Evolutionary conservation across 2,888 invertebrate species (phyloP).

Genomic region (Leptinotarsa haldemani): DNA sequence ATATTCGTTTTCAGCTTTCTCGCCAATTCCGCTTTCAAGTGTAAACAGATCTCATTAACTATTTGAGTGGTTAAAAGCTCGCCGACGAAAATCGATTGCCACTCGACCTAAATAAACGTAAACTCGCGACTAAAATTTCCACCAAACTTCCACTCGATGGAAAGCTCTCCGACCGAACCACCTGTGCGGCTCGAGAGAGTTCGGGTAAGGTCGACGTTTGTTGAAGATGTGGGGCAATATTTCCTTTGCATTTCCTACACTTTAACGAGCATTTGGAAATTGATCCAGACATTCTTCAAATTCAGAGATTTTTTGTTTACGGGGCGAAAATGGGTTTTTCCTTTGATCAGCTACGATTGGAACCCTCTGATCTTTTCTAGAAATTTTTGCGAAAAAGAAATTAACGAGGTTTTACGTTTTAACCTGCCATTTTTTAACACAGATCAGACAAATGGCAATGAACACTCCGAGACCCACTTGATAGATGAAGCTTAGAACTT

Average conservation of each 20-base stretch:
- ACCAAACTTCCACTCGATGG: slow-evolving; percentile 50
- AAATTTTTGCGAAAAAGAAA: too few species aligned
- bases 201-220: slow-evolving; percentile 14
- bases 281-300: too few species aligned
- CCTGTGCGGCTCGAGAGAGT: slow-evolving; percentile 23
- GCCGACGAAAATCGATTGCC: slow-evolving; percentile 37
- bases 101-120: slow-evolving; percentile 38
- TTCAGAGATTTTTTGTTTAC: too few species aligned
- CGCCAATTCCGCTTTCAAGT: slow-evolving; percentile 36
- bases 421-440: too few species aligned
- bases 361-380: too few species aligned
- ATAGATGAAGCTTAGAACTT: too few species aligned
- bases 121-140: slow-evolving; percentile 61
- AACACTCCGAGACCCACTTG: too few species aligned
- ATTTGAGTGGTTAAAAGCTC: slow-evolving; percentile 21
- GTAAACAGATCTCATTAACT: neutral
- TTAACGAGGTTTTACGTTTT: too few species aligned
- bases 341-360: too few species aligned
- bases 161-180: slow-evolving; percentile 17
- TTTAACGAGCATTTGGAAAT: neutral
- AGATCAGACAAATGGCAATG: too few species aligned
- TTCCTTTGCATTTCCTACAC: neutral
- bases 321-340: too few species aligned
- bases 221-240: slow-evolving; percentile 1
- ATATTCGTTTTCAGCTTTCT: slow-evolving; percentile 15